These are phyloP conservation scores for Turritopsis rubra DNA, from an alignment of 30 jellyfish, hydroid and myxozoan species.

Conservation along the genomic window DNA sequence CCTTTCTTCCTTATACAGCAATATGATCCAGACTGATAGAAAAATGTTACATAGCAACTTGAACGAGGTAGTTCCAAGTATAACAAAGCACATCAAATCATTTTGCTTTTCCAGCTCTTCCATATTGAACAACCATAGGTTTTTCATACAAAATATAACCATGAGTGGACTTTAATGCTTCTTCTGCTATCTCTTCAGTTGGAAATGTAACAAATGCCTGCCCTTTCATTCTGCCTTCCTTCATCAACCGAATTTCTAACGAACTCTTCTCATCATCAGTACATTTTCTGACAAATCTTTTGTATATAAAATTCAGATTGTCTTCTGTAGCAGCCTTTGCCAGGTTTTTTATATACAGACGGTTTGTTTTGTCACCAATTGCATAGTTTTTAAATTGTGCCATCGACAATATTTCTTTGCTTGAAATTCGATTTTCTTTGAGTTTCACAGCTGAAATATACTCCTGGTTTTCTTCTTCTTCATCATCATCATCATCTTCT, in stretches of 20 bases:
- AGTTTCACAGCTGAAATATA: slow-evolving; percentile 44
- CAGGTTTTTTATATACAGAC: slow-evolving; percentile 68
- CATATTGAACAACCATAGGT: slow-evolving; percentile 63
- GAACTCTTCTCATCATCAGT: slow-evolving; percentile 36
- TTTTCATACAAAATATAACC: slow-evolving; percentile 73
- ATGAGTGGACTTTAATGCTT: slow-evolving; percentile 57
- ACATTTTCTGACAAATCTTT: slow-evolving; percentile 48
- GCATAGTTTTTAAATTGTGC: slow-evolving; percentile 71
- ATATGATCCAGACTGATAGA: neutral
- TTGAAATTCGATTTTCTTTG: slow-evolving; percentile 37
- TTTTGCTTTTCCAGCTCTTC: neutral
- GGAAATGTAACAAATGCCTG: slow-evolving; percentile 92
- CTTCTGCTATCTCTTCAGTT: slow-evolving; percentile 36
- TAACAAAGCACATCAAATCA: neutral
- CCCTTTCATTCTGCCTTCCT: slow-evolving; percentile 97
- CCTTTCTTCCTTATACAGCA: neutral
- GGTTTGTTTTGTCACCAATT: slow-evolving; percentile 53
- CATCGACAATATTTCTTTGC: slow-evolving; percentile 32
- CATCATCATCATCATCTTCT: slow-evolving; percentile 66
- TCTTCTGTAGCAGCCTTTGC: slow-evolving; percentile 54
- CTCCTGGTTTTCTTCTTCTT: slow-evolving; percentile 34
- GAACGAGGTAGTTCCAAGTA: neutral
- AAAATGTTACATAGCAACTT: neutral
- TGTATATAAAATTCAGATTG: slow-evolving; percentile 41
- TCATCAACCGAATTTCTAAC: slow-evolving; percentile 74